Evolutionary conservation across 1,140 invertebrate species (phyloP).

Genomic region (Olivierus martensii): DNA sequence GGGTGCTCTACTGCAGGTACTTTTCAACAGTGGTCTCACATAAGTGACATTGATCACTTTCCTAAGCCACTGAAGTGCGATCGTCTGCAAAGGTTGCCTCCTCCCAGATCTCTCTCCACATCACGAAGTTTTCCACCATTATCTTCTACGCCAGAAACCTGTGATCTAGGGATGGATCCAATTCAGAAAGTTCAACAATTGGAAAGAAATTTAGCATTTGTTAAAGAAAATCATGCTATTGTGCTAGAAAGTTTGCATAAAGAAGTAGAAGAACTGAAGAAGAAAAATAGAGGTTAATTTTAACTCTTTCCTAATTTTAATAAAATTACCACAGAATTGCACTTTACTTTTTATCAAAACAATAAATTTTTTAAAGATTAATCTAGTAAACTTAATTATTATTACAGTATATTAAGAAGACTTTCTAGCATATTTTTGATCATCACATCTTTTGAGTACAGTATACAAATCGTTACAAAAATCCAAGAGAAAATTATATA

Average conservation of each 20-base stretch:
- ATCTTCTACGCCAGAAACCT: background rate
- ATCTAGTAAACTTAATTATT: too few species aligned
- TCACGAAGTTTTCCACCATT: background rate
- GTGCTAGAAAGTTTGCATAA: slow-evolving; percentile 14
- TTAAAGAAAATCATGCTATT: slow-evolving; percentile 12
- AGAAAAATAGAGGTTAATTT: slow-evolving; percentile 13
- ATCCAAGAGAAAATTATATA: too few species aligned
- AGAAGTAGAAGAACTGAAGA: slow-evolving; percentile 15
- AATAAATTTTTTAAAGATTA: too few species aligned
- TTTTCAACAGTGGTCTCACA: slow-evolving; percentile 11
- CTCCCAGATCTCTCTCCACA: slow-evolving; percentile 8
- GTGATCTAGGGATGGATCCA: slow-evolving; percentile 6
- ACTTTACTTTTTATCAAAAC: too few species aligned
- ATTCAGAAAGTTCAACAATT: slow-evolving; percentile 15
- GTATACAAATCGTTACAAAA: too few species aligned
- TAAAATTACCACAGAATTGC: background rate
- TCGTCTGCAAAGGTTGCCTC: slow-evolving; percentile 2
- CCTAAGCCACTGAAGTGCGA: slow-evolving; percentile 12
- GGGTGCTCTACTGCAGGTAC: background rate
- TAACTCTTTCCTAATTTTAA: background rate
- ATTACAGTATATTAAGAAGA: too few species aligned
- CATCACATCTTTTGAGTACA: too few species aligned
- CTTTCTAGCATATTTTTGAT: too few species aligned
- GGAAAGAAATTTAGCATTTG: slow-evolving; percentile 17
- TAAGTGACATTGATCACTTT: slow-evolving; percentile 5